These are phyloP conservation scores for Belgica antarctica DNA, from an alignment of 2,888 invertebrate species.

Conservation along the genomic window DNA sequence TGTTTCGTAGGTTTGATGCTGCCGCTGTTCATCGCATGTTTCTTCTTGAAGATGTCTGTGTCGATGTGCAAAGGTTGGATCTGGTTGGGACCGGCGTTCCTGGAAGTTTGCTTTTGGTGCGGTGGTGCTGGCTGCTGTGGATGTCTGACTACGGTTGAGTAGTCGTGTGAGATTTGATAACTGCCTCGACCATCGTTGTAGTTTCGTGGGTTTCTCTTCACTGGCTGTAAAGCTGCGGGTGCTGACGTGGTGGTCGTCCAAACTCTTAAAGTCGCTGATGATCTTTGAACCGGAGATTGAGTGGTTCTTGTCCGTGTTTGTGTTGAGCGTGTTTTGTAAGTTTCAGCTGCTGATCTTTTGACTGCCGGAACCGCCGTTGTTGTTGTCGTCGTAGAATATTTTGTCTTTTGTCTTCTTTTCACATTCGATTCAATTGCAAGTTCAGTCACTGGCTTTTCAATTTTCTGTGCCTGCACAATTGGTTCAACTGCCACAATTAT, in stretches of 20 bases:
- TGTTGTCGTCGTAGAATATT: not conserved
- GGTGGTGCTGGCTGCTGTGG: too few relatives aligned
- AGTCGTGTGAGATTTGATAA: not conserved
- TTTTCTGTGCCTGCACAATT: not conserved
- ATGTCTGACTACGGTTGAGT: too few relatives aligned
- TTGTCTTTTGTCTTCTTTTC: not conserved
- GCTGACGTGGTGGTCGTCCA: not conserved
- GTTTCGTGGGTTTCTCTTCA: conserved; percentile 10
- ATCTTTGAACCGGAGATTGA: not conserved
- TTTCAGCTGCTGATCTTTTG: too few relatives aligned
- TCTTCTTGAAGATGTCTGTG: not conserved
- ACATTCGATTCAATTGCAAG: not conserved
- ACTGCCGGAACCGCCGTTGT: not conserved
- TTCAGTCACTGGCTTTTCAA: not conserved
- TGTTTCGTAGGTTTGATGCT: not conserved
- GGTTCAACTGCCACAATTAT: conserved; percentile 24
- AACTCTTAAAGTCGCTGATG: not conserved
- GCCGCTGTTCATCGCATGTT: not conserved
- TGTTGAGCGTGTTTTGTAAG: too few relatives aligned
- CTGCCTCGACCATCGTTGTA: not conserved
- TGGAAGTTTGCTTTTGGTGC: not conserved
- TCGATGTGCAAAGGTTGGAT: conserved; percentile 32
- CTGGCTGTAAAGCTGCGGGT: not conserved
- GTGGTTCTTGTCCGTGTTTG: too few relatives aligned
- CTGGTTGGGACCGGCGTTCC: conserved; percentile 3